A percentile compares a stretch with the other conserved stretches of the same genome.
Conservation (phyloP, 2,888 invertebrate species). For the Fragum sueziense region DNA sequence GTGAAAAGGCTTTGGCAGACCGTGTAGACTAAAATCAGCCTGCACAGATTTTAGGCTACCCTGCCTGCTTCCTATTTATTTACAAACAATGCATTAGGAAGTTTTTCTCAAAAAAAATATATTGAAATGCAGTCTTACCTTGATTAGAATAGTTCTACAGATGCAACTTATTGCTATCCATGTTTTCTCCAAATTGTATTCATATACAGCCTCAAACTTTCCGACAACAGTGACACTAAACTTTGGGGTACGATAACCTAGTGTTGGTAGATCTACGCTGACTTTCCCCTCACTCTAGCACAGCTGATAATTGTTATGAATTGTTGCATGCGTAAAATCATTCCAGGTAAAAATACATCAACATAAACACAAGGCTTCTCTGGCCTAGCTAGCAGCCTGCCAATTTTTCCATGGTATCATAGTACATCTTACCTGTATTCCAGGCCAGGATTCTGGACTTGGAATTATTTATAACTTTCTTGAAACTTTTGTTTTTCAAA, state of each 20-base stretch:
- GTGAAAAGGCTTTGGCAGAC: no score
- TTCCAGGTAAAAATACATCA: slow-evolving; percentile 45
- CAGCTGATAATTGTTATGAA: slow-evolving; percentile 57
- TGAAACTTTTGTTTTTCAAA: no score
- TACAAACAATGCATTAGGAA: no score
- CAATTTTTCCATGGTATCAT: slow-evolving; percentile 35
- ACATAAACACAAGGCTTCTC: slow-evolving; percentile 17
- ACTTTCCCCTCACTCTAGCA: slow-evolving; percentile 8
- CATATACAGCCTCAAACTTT: neutral
- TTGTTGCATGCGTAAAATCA: slow-evolving; percentile 41
- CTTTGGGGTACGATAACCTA: neutral
- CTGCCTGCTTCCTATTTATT: no score
- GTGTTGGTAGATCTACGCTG: neutral
- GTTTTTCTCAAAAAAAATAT: no score
- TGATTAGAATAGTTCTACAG: neutral
- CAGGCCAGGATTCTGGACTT: no score
- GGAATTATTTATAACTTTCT: no score
- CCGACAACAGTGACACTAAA: neutral
- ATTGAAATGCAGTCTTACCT: no score
- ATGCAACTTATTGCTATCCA: neutral
- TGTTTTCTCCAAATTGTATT: neutral
- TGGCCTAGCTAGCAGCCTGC: slow-evolving; percentile 4
- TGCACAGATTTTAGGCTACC: no score
- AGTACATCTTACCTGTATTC: slow-evolving; percentile 13
- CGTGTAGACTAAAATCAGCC: no score